Percentiles rank a stretch among this genome's conserved stretches.
phyloP scores from a whole-genome alignment of 2,797 vertebrate species.

The Anguilla megastoma region DNA sequence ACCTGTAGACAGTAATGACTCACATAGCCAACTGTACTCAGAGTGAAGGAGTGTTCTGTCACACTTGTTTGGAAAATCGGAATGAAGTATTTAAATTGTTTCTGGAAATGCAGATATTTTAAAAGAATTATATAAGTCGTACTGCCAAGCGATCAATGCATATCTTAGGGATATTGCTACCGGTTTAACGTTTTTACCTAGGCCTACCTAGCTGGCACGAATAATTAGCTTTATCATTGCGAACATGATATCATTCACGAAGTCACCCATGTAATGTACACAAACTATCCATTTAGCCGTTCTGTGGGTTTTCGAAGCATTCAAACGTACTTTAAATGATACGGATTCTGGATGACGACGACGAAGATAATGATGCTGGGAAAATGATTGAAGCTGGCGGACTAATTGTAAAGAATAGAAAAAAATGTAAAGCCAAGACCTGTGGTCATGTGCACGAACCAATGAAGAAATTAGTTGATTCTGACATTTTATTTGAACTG shows the following conservation, averaged over 20 bases:
- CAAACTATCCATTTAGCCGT: background rate
- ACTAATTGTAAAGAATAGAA: background rate
- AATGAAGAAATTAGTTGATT: background rate
- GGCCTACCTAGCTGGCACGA: background rate
- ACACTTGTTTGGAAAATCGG: background rate
- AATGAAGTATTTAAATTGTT: background rate
- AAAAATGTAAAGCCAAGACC: background rate
- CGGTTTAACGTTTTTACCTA: background rate
- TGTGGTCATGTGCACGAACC: background rate
- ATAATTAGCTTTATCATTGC: background rate
- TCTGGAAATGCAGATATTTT: background rate
- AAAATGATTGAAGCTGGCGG: background rate
- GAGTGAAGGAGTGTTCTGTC: background rate
- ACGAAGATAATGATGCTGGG: background rate
- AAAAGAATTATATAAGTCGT: background rate
- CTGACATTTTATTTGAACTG: background rate
- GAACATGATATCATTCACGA: background rate
- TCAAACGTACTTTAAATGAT: background rate
- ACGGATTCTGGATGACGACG: background rate
- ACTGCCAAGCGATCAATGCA: background rate
- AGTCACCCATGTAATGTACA: background rate
- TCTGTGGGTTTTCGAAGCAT: background rate
- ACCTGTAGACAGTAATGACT: constrained; percentile 1
- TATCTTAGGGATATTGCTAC: background rate
- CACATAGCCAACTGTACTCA: background rate